These are phyloP conservation scores for Siniperca obscura DNA, from an alignment of 2,797 vertebrate genomes.

Conservation along the genomic window DNA sequence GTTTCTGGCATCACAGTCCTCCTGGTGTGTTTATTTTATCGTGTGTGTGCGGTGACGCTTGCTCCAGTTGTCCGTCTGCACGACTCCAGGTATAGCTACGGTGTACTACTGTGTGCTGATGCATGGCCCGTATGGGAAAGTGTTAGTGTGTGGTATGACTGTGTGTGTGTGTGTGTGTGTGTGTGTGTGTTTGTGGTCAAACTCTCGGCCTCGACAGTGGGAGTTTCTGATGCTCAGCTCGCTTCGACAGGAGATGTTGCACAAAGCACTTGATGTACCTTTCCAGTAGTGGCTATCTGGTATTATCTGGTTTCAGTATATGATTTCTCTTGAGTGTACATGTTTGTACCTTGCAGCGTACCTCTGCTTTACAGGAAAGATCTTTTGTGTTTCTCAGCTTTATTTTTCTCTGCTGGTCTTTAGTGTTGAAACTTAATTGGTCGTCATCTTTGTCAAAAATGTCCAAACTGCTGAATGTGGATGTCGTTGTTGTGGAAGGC, in stretches of 20 bases:
- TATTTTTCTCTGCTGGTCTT: slow-evolving; percentile 73
- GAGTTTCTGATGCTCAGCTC: slow-evolving; percentile 71
- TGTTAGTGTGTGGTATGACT: slow-evolving; percentile 38
- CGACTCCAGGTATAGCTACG: slow-evolving; percentile 86
- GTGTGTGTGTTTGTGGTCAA: slow-evolving; percentile 37
- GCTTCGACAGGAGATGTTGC: slow-evolving; percentile 82
- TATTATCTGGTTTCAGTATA: slow-evolving; percentile 72
- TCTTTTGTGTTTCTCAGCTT: slow-evolving; percentile 63
- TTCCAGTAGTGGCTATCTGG: slow-evolving; percentile 75
- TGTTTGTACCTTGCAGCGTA: slow-evolving; percentile 66
- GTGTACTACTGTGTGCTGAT: slow-evolving; percentile 87
- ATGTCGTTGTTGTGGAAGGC: slow-evolving; percentile 75
- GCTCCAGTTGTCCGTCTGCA: slow-evolving; percentile 87
- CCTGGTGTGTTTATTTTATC: slow-evolving; percentile 54
- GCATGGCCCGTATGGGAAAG: slow-evolving; percentile 85
- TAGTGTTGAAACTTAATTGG: slow-evolving; percentile 62
- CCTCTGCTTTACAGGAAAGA: slow-evolving; percentile 67
- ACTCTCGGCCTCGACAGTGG: slow-evolving; percentile 58
- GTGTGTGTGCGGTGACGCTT: slow-evolving; percentile 56
- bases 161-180: slow-evolving; percentile 21
- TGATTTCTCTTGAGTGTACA: slow-evolving; percentile 70
- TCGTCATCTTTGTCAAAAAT: slow-evolving; percentile 77
- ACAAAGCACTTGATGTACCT: slow-evolving; percentile 82
- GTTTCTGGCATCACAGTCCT: slow-evolving; percentile 40
- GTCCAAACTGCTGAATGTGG: slow-evolving; percentile 80